Percentiles rank a stretch among this genome's conserved stretches.
These are phyloP conservation scores for Gastrophysa polygoni DNA, from an alignment of 2,888 invertebrate species.

Conservation along the genomic window DNA sequence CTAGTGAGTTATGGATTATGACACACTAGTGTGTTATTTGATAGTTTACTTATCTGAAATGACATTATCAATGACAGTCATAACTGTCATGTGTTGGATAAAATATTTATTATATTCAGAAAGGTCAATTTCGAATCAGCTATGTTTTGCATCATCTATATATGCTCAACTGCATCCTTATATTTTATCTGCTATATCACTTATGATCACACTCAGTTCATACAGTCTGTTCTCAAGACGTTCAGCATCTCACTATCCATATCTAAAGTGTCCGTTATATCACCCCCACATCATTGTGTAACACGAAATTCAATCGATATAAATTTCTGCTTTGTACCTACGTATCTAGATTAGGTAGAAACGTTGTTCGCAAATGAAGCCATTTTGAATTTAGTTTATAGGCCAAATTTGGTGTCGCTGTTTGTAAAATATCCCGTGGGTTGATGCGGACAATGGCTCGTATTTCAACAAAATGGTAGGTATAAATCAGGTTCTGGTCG, in stretches of 20 bases:
- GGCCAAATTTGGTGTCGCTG: slow-evolving; percentile 60
- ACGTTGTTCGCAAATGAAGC: slow-evolving; percentile 57
- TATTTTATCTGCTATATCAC: too few species aligned
- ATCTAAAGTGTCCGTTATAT: slow-evolving; percentile 7
- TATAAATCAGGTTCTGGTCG: slow-evolving; percentile 50
- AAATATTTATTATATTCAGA: too few species aligned
- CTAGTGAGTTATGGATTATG: too few species aligned
- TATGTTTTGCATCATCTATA: too few species aligned
- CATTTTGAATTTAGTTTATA: slow-evolving; percentile 60
- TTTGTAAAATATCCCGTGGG: slow-evolving; percentile 58
- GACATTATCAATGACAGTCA: too few species aligned
- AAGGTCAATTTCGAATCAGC: too few species aligned
- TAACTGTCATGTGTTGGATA: too few species aligned
- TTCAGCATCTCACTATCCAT: background rate
- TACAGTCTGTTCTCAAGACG: background rate
- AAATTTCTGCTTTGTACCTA: slow-evolving; percentile 30
- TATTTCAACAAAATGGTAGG: slow-evolving; percentile 55
- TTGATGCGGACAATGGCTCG: slow-evolving; percentile 56
- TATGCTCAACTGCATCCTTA: too few species aligned
- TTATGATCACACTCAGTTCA: background rate
- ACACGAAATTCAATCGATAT: slow-evolving; percentile 31
- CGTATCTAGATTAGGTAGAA: slow-evolving; percentile 51
- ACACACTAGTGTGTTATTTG: too few species aligned
- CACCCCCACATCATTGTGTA: slow-evolving; percentile 7
- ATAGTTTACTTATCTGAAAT: too few species aligned